A percentile compares a stretch with the other conserved stretches of the same genome.
Conservation (phyloP, 1,140 invertebrate genomes). For the Camponotus floridanus region DNA sequence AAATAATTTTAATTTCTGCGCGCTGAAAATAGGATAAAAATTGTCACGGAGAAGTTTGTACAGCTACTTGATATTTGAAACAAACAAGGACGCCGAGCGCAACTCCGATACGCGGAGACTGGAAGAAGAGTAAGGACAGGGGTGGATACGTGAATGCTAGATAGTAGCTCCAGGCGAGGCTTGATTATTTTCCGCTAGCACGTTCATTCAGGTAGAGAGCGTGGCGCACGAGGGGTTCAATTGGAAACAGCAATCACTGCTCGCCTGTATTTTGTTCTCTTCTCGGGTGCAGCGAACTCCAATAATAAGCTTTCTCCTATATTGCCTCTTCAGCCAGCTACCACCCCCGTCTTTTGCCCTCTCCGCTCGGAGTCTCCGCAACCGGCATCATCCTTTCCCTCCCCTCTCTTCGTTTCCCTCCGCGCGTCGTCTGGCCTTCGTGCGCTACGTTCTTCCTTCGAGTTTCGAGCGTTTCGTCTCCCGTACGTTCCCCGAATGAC, state of each 20-base stretch:
- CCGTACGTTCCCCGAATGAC: conserved; percentile 71
- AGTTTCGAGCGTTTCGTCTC: conserved; percentile 77
- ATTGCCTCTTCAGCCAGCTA: conserved; percentile 84
- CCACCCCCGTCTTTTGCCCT: conserved; percentile 67
- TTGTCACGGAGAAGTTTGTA: conserved; percentile 33
- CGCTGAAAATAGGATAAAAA: neutral
- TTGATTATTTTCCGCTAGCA: conserved; percentile 87
- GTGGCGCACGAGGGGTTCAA: conserved; percentile 84
- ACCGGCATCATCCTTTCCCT: conserved; percentile 66
- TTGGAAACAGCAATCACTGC: conserved; percentile 87
- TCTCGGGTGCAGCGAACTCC: conserved; percentile 84
- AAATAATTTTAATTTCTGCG: neutral
- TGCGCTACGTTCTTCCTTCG: conserved; percentile 71
- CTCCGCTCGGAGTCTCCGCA: conserved; percentile 65
- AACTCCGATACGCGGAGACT: conserved; percentile 67
- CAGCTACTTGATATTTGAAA: conserved; percentile 51
- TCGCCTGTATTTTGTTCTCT: conserved; percentile 86
- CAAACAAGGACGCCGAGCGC: conserved; percentile 50
- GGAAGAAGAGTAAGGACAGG: conserved; percentile 66
- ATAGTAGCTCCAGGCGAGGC: conserved; percentile 85
- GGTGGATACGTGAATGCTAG: conserved; percentile 75
- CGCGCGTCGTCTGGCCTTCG: conserved; percentile 39
- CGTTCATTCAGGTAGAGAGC: conserved; percentile 86
- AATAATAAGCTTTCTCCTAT: conserved; percentile 87
- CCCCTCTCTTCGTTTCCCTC: conserved; percentile 56